Evolutionary conservation across 2,888 invertebrate genomes (phyloP).

Genomic region (Lagria hirta): DNA sequence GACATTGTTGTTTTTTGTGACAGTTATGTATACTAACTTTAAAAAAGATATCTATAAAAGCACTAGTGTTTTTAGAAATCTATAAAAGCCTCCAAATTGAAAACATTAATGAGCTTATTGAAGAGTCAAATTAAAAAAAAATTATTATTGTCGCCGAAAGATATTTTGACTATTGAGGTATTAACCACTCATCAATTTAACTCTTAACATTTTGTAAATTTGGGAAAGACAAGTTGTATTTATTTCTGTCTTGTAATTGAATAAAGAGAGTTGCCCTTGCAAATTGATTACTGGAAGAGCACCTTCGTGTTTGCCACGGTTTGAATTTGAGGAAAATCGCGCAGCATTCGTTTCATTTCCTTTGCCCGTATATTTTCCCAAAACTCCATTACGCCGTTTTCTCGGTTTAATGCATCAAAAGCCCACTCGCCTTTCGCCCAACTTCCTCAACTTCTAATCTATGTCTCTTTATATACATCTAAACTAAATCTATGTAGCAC

Average conservation of each 20-base stretch:
- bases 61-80: too few relatives aligned
- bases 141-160: too few relatives aligned
- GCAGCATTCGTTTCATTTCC: conserved; percentile 26
- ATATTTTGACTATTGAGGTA: too few relatives aligned
- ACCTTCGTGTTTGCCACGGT: conserved; percentile 2
- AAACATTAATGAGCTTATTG: too few relatives aligned
- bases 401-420: conserved; percentile 20
- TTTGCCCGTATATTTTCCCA: conserved; percentile 20
- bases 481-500: conserved; percentile 30
- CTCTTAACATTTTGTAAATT: too few relatives aligned
- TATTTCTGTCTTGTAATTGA: conserved; percentile 10
- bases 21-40: too few relatives aligned
- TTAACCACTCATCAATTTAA: too few relatives aligned
- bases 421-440: conserved; percentile 2
- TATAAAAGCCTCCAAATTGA: too few relatives aligned
- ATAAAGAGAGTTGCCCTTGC: conserved; percentile 22
- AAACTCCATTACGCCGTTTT: conserved; percentile 16
- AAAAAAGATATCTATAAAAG: too few relatives aligned
- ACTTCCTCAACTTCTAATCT: conserved; percentile 25
- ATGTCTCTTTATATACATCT: conserved; percentile 24
- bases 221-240: too few relatives aligned
- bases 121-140: too few relatives aligned
- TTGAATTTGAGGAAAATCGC: conserved; percentile 23
- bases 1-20: too few relatives aligned
- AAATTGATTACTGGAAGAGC: conserved; percentile 20